These are phyloP conservation scores for Batillaria attramentaria DNA, from an alignment of 1,140 invertebrate species.

Conservation along the genomic window DNA sequence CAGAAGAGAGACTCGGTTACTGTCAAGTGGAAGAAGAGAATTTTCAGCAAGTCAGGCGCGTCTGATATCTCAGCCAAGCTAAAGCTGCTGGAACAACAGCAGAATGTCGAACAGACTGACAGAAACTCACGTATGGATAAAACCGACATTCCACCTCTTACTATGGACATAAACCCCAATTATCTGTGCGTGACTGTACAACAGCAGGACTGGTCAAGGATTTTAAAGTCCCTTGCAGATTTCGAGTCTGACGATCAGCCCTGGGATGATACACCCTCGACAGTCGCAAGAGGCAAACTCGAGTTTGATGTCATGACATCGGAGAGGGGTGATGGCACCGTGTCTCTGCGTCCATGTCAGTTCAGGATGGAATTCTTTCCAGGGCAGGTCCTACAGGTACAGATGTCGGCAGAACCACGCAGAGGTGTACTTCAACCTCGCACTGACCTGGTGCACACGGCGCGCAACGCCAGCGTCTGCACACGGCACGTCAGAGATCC, in stretches of 20 bases:
- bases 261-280: not conserved
- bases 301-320: conserved; percentile 9
- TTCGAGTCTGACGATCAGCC: not conserved
- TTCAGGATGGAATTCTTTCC: conserved; percentile 33
- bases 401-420: conserved; percentile 41
- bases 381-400: conserved; percentile 39
- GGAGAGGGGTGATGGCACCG: conserved; percentile 1
- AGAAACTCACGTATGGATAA: no score
- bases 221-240: not conserved
- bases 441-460: conserved; percentile 39
- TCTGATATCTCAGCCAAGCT: not conserved
- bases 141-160: no score
- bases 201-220: conserved; percentile 14
- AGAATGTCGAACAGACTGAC: no score
- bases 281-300: not conserved
- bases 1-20: conserved; percentile 7
- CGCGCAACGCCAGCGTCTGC: conserved; percentile 43
- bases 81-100: not conserved
- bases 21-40: conserved; percentile 22
- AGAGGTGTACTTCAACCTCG: conserved; percentile 39
- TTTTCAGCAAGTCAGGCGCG: conserved; percentile 24
- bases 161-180: conserved; percentile 24
- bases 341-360: not conserved
- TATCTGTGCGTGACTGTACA: conserved; percentile 13
- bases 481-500: conserved; percentile 44